Evolutionary conservation across 2,888 invertebrate species (phyloP), one percentile per base, ranked within the genome.

Genomic region (Phragmatobia fuliginosa): DNA sequence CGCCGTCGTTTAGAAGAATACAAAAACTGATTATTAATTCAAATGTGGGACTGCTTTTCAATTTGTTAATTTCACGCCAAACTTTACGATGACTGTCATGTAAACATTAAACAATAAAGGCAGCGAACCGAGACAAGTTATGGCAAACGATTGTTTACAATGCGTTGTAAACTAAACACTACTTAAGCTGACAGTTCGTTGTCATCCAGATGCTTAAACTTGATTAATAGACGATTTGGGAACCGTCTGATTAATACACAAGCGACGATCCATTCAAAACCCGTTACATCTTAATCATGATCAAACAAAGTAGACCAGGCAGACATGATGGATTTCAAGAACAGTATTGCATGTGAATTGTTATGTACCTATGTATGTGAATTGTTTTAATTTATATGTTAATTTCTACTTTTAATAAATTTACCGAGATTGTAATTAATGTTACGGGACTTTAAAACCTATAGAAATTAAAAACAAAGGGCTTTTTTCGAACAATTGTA

Each of bases 221-320:
- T 94, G 94, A 95, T 94, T 94, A 94, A 94, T 94, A 88, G 94
- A 86, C 91, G 91, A 92, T 93, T 93, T 89, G 88, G 90, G 88
- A 90, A 82, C 87, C 84, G 80, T 86, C 86, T 91, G 91, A 94
- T 93, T 94, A 93, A 91, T 92, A 92, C 88, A 88, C 85, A 89
- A 88, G 83, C 81, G 83, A 81, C 83, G 85, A 87, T 84, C 88
- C 78, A 88, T 90, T 90, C 84, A 87, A 89, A 88, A 85, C 78
- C 84, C 85, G 85, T 87, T 86, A 89, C 87, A 85, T 88, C 90
- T 90, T 91, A 89, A 92, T 92, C 89, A 87, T 88, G 87, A 88
- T 88, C 87, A 91, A 90, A 90, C 88, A 90, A 90, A 89, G 87
- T 87, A 83, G 82, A 84, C 85, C 84, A 79, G 74, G 74, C 74